phyloP scores from a whole-genome alignment of 2,113 vertebrate genomes.

The Ceuthmochares aereus region DNA sequence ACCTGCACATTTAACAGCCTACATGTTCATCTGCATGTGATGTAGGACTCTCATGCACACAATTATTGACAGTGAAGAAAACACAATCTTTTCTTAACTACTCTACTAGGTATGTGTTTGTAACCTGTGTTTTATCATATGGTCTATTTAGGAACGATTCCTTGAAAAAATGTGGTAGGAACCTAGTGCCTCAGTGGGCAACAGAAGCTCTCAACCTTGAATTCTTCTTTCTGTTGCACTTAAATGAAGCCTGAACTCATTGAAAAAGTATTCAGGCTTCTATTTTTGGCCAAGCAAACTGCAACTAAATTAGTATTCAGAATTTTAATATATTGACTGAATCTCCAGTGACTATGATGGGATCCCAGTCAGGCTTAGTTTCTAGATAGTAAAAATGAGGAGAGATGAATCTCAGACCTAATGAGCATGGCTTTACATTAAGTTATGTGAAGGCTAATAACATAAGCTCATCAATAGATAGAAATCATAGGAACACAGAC shows the following conservation, averaged over 20 bases:
- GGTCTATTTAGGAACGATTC: not conserved
- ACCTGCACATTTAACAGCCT: not conserved
- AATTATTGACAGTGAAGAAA: not conserved
- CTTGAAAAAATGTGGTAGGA: not conserved
- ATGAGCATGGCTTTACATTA: not conserved
- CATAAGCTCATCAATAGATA: not conserved
- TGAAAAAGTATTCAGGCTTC: not conserved
- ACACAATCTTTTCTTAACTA: not conserved
- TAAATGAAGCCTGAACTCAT: not conserved
- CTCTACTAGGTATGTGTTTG: not conserved
- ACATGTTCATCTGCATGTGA: not conserved
- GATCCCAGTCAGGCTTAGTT: not conserved
- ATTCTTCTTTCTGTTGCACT: not conserved
- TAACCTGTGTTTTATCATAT: not conserved
- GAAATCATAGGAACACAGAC: not conserved
- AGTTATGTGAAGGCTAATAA: not conserved
- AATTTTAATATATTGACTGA: not conserved
- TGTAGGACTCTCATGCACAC: not conserved
- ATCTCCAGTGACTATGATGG: not conserved
- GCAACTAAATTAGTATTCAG: not conserved
- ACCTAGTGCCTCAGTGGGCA: not conserved
- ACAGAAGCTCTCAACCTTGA: not conserved
- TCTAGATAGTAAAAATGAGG: not conserved
- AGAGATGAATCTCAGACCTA: not conserved
- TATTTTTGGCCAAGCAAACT: not conserved